phyloP scores from a whole-genome alignment of 2,797 vertebrate genomes.

The Telmatherina bonti region DNA sequence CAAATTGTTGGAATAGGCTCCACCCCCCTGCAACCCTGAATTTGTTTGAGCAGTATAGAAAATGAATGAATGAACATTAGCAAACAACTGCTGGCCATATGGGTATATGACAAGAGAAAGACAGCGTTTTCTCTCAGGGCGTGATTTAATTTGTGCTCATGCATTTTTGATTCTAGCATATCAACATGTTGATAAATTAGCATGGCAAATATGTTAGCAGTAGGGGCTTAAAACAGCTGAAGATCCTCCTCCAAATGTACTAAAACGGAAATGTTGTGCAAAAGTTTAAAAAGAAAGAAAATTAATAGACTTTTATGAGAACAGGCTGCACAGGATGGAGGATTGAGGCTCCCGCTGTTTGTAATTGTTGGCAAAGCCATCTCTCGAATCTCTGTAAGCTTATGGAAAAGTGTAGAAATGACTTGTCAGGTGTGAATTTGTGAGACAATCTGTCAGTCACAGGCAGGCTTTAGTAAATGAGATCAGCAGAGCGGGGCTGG shows the following conservation, averaged over 20 bases:
- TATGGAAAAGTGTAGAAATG: background rate
- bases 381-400: background rate
- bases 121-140: background rate
- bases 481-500: background rate
- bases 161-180: no score
- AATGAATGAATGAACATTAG: no score
- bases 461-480: background rate
- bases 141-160: no score
- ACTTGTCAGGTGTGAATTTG: background rate
- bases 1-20: no score
- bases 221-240: no score
- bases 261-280: no score
- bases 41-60: no score
- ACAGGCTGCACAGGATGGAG: background rate
- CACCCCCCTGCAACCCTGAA: no score
- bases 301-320: background rate
- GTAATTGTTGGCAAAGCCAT: background rate
- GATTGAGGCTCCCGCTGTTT: background rate
- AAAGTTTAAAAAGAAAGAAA: no score
- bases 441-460: background rate
- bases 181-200: no score
- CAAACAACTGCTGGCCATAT: background rate
- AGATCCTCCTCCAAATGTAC: no score
- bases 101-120: background rate
- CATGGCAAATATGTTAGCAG: no score